A percentile compares a stretch with the other conserved stretches of the same genome.
Conservation (phyloP, 2,888 invertebrate species). For the Sussaba pulchella region DNA sequence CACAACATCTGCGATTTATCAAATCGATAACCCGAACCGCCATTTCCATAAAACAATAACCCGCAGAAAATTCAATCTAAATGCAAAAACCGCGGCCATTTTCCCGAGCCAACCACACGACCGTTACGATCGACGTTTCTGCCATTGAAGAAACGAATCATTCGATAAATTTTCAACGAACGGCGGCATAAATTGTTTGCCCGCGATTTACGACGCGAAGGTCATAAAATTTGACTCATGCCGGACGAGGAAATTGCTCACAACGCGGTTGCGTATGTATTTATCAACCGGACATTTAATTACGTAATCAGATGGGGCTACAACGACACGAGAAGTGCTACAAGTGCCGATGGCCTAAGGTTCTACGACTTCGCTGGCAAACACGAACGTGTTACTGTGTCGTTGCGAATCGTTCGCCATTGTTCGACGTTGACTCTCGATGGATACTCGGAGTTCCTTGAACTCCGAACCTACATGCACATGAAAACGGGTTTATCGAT, state of each 20-base stretch:
- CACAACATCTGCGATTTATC: too few relatives aligned
- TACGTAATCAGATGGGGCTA: conserved; percentile 64
- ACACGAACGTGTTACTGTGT: conserved; percentile 32
- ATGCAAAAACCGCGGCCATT: too few relatives aligned
- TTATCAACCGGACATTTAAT: conserved; percentile 64
- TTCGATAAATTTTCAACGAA: too few relatives aligned
- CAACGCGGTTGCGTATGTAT: conserved; percentile 15
- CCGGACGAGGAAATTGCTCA: not conserved
- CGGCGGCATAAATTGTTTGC: too few relatives aligned
- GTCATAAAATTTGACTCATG: not conserved
- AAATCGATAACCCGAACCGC: too few relatives aligned
- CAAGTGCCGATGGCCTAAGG: conserved; percentile 75
- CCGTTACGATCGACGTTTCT: too few relatives aligned
- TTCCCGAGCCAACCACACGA: too few relatives aligned
- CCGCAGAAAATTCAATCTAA: too few relatives aligned
- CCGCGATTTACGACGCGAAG: not conserved
- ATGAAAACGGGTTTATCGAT: not conserved
- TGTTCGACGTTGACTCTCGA: conserved; percentile 7
- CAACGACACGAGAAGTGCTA: conserved; percentile 74
- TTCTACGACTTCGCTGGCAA: conserved; percentile 78
- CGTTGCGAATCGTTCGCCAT: conserved; percentile 43
- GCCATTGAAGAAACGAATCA: too few relatives aligned
- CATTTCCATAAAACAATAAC: too few relatives aligned
- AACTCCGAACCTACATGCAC: not conserved
- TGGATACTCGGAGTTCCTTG: conserved; percentile 34